These are phyloP conservation scores for Philereme transversata DNA, from an alignment of 2,888 invertebrate species.

Conservation along the genomic window DNA sequence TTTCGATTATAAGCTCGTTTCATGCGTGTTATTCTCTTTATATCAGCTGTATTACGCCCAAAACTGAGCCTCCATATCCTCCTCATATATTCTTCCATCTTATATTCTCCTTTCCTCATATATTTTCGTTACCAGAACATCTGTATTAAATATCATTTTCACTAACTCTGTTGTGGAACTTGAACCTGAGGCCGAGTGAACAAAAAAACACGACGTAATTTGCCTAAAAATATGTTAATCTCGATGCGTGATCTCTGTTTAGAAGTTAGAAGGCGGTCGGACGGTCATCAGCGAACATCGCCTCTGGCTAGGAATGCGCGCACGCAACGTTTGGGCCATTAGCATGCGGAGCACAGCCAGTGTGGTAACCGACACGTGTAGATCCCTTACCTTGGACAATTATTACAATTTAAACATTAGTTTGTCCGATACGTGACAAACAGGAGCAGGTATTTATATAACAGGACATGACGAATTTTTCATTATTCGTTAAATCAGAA, in stretches of 20 bases:
- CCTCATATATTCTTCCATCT: no score
- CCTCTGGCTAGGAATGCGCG: constrained; percentile 66
- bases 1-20: no score
- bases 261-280: constrained; percentile 35
- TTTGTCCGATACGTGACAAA: constrained; percentile 53
- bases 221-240: constrained; percentile 36
- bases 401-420: constrained; percentile 60
- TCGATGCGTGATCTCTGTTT: constrained; percentile 44
- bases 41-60: no score
- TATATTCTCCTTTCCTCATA: no score
- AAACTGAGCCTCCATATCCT: no score
- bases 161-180: no score
- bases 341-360: constrained; percentile 69
- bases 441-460: constrained; percentile 13
- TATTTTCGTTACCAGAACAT: no score
- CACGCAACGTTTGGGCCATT: constrained; percentile 67
- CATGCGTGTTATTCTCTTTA: no score
- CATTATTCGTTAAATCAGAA: background rate
- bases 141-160: no score
- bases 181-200: no score
- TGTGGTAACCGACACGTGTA: constrained; percentile 72
- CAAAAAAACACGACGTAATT: constrained; percentile 39
- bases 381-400: constrained; percentile 68
- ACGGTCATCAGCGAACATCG: constrained; percentile 47
- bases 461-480: background rate